phyloP scores from a whole-genome alignment of 2,113 vertebrate genomes.

The Pagrus major region DNA sequence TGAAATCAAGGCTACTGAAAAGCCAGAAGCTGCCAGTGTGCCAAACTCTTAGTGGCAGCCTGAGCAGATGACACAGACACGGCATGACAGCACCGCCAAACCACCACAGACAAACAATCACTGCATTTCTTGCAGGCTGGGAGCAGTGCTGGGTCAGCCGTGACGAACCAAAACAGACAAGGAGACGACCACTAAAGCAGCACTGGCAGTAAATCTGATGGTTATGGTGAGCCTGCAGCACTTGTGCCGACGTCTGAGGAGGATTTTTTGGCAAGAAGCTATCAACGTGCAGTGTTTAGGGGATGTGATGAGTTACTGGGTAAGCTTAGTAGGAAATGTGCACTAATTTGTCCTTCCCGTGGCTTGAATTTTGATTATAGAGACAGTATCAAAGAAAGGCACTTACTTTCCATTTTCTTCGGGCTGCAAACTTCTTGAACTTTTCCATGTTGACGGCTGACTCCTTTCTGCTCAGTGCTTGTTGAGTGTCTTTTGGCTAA shows the following conservation, averaged over 20 bases:
- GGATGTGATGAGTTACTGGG: not conserved
- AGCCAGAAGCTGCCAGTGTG: constrained; percentile 15
- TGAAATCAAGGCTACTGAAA: not conserved
- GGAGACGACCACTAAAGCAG: not conserved
- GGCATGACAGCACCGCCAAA: not conserved
- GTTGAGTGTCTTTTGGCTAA: constrained; percentile 97
- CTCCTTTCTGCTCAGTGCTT: constrained; percentile 96
- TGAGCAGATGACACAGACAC: constrained; percentile 28
- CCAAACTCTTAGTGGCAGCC: not conserved
- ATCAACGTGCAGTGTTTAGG: not conserved
- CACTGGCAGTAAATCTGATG: not conserved
- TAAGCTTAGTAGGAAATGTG: not conserved
- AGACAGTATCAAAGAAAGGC: not conserved
- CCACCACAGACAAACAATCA: not conserved
- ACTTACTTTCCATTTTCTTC: constrained; percentile 97
- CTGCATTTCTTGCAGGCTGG: not conserved
- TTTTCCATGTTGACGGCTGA: constrained; percentile 99
- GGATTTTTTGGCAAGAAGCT: not conserved
- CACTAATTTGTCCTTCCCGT: not conserved
- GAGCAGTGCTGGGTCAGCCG: constrained; percentile 5
- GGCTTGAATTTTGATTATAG: not conserved
- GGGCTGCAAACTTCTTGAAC: constrained; percentile 98
- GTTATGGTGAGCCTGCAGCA: not conserved
- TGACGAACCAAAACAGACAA: constrained; percentile 37
- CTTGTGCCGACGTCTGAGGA: not conserved